phyloP scores from a whole-genome alignment of 2,888 invertebrate species.

The Scrobipalpa atriplicella region DNA sequence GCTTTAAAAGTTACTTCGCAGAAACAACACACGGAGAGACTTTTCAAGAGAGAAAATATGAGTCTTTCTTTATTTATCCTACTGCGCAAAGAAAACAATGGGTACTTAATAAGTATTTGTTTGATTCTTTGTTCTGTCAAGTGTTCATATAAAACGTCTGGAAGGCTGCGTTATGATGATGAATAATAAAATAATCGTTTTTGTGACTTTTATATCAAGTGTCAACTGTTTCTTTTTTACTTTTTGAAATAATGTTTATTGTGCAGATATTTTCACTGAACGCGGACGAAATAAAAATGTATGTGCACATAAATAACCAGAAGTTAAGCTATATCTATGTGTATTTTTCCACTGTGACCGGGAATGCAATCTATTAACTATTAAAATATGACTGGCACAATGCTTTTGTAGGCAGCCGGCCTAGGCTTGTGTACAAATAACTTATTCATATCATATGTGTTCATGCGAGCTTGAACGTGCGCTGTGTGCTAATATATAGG shows the following conservation, averaged over 20 bases:
- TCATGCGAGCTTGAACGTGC: slow-evolving; percentile 54
- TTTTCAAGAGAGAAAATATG: too few relatives aligned
- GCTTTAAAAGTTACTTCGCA: neutral
- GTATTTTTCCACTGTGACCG: slow-evolving; percentile 34
- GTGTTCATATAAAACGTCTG: too few relatives aligned
- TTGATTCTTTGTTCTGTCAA: too few relatives aligned
- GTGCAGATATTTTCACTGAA: neutral
- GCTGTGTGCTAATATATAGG: slow-evolving; percentile 55
- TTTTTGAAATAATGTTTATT: neutral
- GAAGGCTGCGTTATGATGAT: too few relatives aligned
- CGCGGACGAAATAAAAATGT: neutral
- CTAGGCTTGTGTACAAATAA: slow-evolving; percentile 55
- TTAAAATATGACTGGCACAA: slow-evolving; percentile 48
- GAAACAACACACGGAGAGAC: neutral
- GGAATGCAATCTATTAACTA: slow-evolving; percentile 52
- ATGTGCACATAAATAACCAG: neutral
- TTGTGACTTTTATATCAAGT: neutral
- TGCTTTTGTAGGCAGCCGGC: slow-evolving; percentile 40
- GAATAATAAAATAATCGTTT: too few relatives aligned
- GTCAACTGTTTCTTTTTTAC: neutral
- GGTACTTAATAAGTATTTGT: too few relatives aligned
- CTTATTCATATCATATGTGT: slow-evolving; percentile 59
- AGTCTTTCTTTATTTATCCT: too few relatives aligned
- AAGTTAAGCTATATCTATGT: neutral
- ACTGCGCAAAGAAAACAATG: too few relatives aligned